phyloP scores from a whole-genome alignment of 2,113 vertebrate species.

The Paratilapia polleni region DNA sequence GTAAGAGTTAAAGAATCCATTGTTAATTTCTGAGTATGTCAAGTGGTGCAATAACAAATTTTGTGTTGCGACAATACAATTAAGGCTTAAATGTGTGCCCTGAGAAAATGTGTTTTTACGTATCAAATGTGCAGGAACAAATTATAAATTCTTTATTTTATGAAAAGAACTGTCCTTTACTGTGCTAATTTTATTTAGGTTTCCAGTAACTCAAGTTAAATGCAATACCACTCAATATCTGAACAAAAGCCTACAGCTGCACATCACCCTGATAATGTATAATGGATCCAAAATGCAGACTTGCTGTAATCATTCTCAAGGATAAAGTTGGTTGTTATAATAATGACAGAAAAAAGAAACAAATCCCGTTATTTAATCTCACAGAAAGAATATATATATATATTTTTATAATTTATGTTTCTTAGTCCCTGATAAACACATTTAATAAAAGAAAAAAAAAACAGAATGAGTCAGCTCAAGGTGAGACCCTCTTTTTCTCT shows the following conservation, averaged over 20 bases:
- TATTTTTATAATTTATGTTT: background rate
- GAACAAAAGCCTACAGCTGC: background rate
- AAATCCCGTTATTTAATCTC: background rate
- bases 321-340: accelerated
- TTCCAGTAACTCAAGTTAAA: background rate
- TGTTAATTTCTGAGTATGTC: background rate
- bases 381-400: background rate
- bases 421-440: background rate
- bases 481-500: background rate
- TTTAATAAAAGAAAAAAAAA: background rate
- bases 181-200: background rate
- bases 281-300: background rate
- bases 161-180: background rate
- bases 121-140: background rate
- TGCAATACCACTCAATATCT: background rate
- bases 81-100: background rate
- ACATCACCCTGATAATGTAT: background rate
- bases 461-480: background rate
- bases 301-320: background rate
- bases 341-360: background rate
- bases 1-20: background rate
- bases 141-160: background rate
- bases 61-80: background rate
- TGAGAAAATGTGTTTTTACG: no score
- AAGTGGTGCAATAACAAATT: background rate